Evolutionary conservation across 2,888 invertebrate genomes (phyloP).

Genomic region (Calameuta idolon): DNA sequence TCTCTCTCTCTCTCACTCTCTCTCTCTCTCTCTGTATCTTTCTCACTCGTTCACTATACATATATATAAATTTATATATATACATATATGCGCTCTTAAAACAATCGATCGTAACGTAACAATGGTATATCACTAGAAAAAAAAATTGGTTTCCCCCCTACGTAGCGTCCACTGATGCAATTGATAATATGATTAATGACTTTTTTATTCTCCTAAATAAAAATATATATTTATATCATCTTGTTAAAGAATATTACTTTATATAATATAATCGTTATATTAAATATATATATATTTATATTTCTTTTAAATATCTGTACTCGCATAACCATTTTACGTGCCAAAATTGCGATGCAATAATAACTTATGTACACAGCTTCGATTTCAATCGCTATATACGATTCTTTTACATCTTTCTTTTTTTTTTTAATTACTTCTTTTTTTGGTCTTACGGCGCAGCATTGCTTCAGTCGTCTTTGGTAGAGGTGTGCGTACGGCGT

Average conservation of each 20-base stretch:
- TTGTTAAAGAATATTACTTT: constrained; percentile 56
- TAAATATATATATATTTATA: constrained; percentile 52
- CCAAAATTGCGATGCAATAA: constrained; percentile 35
- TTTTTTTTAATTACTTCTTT: constrained; percentile 21
- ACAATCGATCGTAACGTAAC: constrained; percentile 48
- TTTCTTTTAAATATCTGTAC: constrained; percentile 30
- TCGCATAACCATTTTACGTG: constrained; percentile 33
- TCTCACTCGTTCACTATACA: constrained; percentile 20
- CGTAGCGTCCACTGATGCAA: constrained; percentile 31
- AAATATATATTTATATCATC: constrained; percentile 45
- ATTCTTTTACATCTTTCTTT: constrained; percentile 28
- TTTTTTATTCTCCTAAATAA: constrained; percentile 50
- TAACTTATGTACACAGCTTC: constrained; percentile 36
- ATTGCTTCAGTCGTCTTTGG: constrained; percentile 62
- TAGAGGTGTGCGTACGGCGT: constrained; percentile 46
- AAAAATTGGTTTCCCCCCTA: constrained; percentile 29
- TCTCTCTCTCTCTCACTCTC: constrained; percentile 32
- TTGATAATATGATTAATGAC: constrained; percentile 46
- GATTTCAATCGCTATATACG: constrained; percentile 29
- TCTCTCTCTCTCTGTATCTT: constrained; percentile 21
- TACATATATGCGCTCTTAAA: constrained; percentile 28
- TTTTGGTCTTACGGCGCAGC: constrained; percentile 56
- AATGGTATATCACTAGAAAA: constrained; percentile 52
- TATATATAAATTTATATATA: constrained; percentile 33
- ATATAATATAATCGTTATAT: constrained; percentile 44